Conservation (phyloP, 2,113 vertebrate species). For the Melanerpes formicivorus region DNA sequence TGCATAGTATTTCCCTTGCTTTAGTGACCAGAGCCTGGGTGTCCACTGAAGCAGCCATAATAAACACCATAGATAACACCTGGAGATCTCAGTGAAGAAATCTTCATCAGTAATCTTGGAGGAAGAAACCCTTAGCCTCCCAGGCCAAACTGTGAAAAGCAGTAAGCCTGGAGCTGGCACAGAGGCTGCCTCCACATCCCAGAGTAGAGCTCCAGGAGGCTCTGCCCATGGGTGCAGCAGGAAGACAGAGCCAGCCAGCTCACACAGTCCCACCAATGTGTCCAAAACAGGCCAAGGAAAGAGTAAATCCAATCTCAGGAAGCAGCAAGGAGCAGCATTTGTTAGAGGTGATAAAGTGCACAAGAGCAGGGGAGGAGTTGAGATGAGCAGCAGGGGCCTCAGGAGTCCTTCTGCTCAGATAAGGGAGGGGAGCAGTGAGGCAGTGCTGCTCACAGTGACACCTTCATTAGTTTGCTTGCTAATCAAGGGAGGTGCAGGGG, state of each 20-base stretch:
- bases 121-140: not conserved
- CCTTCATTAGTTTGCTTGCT: not conserved
- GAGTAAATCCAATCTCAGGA: not conserved
- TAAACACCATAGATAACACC: not conserved
- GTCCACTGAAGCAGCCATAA: not conserved
- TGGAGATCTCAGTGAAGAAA: not conserved
- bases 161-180: not conserved
- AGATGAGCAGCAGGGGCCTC: not conserved
- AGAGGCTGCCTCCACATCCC: not conserved
- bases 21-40: not conserved
- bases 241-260: not conserved
- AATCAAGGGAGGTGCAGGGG: not conserved
- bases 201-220: not conserved
- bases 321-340: not conserved
- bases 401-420: not conserved
- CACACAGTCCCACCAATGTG: not conserved
- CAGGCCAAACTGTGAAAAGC: not conserved
- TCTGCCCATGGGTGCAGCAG: not conserved
- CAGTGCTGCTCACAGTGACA: not conserved
- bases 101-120: not conserved
- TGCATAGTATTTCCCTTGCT: not conserved
- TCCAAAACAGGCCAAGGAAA: not conserved
- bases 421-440: not conserved
- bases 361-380: not conserved
- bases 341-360: not conserved